Base-by-base conservation (phyloP, 2,113 vertebrate species). In the Tinamus guttatus region DNA sequence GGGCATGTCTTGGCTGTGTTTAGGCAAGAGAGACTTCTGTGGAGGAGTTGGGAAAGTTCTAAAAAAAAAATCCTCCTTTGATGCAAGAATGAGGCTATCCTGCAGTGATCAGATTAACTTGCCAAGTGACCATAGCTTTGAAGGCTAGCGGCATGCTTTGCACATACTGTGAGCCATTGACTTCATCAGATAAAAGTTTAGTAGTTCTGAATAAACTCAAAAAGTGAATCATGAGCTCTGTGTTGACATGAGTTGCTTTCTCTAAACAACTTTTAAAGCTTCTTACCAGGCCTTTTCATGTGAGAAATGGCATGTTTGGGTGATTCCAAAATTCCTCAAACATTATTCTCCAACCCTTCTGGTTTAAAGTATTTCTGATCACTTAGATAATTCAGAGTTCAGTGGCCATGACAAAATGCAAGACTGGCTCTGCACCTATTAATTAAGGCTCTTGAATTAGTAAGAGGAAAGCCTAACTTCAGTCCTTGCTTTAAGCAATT, bases 111-210 rank as follows among this genome's bases (percentile, higher is more conserved):
- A 95, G 93, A 96, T 94, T 93, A 91, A 91, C 21, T 91, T 94
- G 97, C 97, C 98, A 98, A 90, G 51, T 74, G 56, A 87, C 91
- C 92, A 87, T 59, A 38, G 85, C 94, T 98, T 95, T 96, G 96
- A 97, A 95, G 96, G 97, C 81, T 65, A 92, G 81, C 34, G 1
- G 93, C 64, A 3, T 92, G 90, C 75, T 93, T 90, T 94, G 87
- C 40, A 81, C 84, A 94, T 92, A 91, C 81, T 89, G 87, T 90
- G 95, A 97, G 78, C 76, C 65, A 94, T 69, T 96, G 95, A 90
- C 93, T 97, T 96, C 30, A 94, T 86, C 86, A 76, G 89, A 95
- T 87, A 65, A 93, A 96, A 94, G 76, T 94, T 94, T 93, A 94
- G 87, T 89, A 92, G 90, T 65, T 95, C 90, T 90, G 91, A 96